phyloP scores from a whole-genome alignment of 1,140 invertebrate genomes.

The Anthonomus grandis region DNA sequence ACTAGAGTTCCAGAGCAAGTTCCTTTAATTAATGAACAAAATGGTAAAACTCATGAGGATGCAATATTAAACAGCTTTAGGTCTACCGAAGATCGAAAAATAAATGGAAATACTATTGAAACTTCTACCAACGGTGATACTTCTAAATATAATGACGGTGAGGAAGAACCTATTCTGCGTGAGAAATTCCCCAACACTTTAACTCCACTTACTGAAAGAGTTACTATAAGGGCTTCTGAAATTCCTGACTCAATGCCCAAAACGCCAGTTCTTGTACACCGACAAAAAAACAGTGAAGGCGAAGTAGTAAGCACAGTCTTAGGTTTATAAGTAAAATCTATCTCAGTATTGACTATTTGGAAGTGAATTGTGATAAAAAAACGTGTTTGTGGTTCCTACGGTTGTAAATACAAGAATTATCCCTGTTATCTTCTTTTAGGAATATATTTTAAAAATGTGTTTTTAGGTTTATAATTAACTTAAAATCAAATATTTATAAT shows the following conservation, averaged over 20 bases:
- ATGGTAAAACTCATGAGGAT: constrained; percentile 36
- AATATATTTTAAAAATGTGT: too few relatives aligned
- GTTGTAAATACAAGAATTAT: too few relatives aligned
- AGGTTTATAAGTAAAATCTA: constrained; percentile 17
- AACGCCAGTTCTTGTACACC: constrained; percentile 59
- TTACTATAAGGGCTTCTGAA: constrained; percentile 62
- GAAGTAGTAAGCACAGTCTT: constrained; percentile 36
- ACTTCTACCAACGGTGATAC: too few relatives aligned
- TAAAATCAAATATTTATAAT: too few relatives aligned
- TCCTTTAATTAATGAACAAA: constrained; percentile 42
- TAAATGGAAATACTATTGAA: constrained; percentile 28
- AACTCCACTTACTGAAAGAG: constrained; percentile 57
- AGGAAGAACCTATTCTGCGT: constrained; percentile 44
- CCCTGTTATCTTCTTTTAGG: too few relatives aligned
- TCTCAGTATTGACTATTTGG: constrained; percentile 36
- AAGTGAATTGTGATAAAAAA: constrained; percentile 39
- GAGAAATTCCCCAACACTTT: constrained; percentile 44
- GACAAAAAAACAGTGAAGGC: constrained; percentile 40
- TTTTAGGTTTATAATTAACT: too few relatives aligned
- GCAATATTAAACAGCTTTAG: constrained; percentile 35
- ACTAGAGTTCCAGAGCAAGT: constrained; percentile 31
- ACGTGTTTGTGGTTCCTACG: too few relatives aligned
- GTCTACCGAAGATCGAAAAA: constrained; percentile 44
- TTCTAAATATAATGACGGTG: constrained; percentile 30
- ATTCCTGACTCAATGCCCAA: constrained; percentile 58